These are phyloP conservation scores for Echinometra lucunter DNA, from an alignment of 53 echinoderm and acorn worm genomes.

Conservation along the genomic window DNA sequence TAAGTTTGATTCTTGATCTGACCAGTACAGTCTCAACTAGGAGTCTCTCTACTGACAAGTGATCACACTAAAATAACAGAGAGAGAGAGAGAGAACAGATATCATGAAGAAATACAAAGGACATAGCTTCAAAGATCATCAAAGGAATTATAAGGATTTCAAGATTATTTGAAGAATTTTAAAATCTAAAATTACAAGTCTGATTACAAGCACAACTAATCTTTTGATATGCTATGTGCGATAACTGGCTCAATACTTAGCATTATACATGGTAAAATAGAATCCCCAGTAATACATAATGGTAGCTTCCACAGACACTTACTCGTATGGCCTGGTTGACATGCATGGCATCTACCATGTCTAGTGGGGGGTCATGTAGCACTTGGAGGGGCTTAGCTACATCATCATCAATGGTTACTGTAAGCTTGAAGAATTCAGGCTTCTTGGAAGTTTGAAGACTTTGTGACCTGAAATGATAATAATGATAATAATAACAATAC, in stretches of 20 bases:
- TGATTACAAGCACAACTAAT: too few species aligned
- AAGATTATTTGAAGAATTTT: too few species aligned
- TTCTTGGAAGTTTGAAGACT: slow-evolving; percentile 78
- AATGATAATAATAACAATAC: too few species aligned
- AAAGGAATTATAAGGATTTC: too few species aligned
- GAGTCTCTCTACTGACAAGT: slow-evolving; percentile 91
- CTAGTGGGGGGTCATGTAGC: slow-evolving; percentile 84
- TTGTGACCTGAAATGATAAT: slow-evolving; percentile 82
- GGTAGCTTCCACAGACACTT: slow-evolving; percentile 49
- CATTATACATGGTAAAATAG: not conserved
- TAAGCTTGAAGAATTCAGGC: slow-evolving; percentile 81
- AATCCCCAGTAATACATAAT: not conserved
- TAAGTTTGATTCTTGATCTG: slow-evolving; percentile 88
- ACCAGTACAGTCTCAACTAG: slow-evolving; percentile 94
- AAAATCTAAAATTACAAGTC: too few species aligned
- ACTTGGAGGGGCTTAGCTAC: slow-evolving; percentile 94
- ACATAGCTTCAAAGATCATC: too few species aligned
- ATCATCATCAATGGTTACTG: slow-evolving; percentile 89
- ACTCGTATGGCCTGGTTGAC: slow-evolving; percentile 92
- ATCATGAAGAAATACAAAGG: too few species aligned
- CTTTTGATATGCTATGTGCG: too few species aligned
- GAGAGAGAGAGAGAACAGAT: not conserved
- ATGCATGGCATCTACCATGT: slow-evolving; percentile 81
- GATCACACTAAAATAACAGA: slow-evolving; percentile 84
- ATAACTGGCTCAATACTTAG: too few species aligned